These are phyloP conservation scores for Thecophora atra DNA, from an alignment of 2,888 invertebrate genomes.

Conservation along the genomic window DNA sequence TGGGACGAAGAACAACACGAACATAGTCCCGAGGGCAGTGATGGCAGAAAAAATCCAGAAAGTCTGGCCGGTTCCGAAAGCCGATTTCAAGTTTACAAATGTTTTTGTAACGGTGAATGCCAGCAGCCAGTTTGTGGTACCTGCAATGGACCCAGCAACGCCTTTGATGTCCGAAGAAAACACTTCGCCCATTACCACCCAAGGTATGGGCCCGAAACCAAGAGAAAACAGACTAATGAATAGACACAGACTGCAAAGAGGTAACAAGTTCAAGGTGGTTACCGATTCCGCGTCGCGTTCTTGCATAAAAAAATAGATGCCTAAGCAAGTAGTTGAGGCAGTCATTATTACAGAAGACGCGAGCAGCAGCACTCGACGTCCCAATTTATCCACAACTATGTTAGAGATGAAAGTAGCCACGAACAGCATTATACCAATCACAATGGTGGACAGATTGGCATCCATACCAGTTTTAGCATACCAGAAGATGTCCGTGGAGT, in stretches of 20 bases:
- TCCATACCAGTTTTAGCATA: slow-evolving; percentile 67
- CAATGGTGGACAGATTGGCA: slow-evolving; percentile 74
- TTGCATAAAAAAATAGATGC: slow-evolving; percentile 73
- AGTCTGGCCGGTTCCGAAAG: slow-evolving; percentile 72
- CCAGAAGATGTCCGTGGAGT: slow-evolving; percentile 78
- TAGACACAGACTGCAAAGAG: slow-evolving; percentile 76
- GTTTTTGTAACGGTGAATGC: slow-evolving; percentile 83
- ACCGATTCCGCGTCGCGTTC: slow-evolving; percentile 61
- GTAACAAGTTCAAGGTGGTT: slow-evolving; percentile 75
- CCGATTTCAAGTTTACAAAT: slow-evolving; percentile 70
- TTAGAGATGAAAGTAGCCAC: slow-evolving; percentile 74
- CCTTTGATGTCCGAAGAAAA: slow-evolving; percentile 83
- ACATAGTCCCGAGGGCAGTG: slow-evolving; percentile 73
- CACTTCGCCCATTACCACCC: slow-evolving; percentile 80
- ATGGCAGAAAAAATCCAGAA: slow-evolving; percentile 80
- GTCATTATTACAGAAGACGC: slow-evolving; percentile 77
- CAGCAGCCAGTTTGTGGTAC: slow-evolving; percentile 82
- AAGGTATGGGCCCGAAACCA: slow-evolving; percentile 86
- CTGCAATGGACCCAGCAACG: slow-evolving; percentile 79
- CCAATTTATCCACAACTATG: slow-evolving; percentile 81
- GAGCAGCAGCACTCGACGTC: slow-evolving; percentile 79
- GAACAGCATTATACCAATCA: slow-evolving; percentile 86
- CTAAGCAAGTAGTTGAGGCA: slow-evolving; percentile 74
- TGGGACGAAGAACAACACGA: slow-evolving; percentile 72
- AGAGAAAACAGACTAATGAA: slow-evolving; percentile 86